Percentiles rank a stretch among this genome's conserved stretches.
These are phyloP conservation scores for Kryptopterus vitreolus DNA, from an alignment of 2,797 vertebrate genomes.

Conservation along the genomic window DNA sequence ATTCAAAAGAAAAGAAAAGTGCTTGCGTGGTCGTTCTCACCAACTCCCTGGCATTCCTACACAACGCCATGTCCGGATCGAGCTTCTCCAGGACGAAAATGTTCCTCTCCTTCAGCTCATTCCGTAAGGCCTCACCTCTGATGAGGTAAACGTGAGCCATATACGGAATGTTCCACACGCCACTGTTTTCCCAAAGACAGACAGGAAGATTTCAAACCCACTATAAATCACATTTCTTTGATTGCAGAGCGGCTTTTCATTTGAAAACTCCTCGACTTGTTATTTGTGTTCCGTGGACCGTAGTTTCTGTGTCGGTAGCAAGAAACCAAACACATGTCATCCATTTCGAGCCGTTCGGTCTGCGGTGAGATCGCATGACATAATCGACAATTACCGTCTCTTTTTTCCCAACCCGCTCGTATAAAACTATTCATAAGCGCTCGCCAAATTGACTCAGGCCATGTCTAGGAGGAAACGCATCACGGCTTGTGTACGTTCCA, in stretches of 20 bases:
- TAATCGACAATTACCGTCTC: conserved; percentile 45
- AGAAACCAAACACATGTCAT: conserved; percentile 27
- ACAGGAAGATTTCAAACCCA: conserved; percentile 8
- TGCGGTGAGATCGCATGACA: conserved; percentile 31
- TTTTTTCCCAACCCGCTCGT: conserved; percentile 27
- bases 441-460: conserved; percentile 25
- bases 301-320: not conserved
- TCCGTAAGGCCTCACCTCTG: conserved; percentile 84
- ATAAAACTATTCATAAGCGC: not conserved
- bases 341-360: conserved; percentile 33
- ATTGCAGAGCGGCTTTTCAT: not conserved
- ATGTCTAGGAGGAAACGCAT: not conserved
- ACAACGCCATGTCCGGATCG: conserved; percentile 95
- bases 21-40: conserved; percentile 71
- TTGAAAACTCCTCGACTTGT: conserved; percentile 1
- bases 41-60: conserved; percentile 90
- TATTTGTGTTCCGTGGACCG: not conserved
- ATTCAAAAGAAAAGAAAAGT: not conserved
- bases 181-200: conserved; percentile 70
- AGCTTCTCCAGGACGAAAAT: conserved; percentile 90
- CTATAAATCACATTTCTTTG: not conserved
- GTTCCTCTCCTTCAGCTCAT: conserved; percentile 90
- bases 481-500: conserved; percentile 1
- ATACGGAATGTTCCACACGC: conserved; percentile 96
- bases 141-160: conserved; percentile 94